Evolutionary conservation across 1,140 invertebrate species (phyloP), one percentile per base, ranked within the genome.

Genomic region (Stenopsyche tienmushanensis): DNA sequence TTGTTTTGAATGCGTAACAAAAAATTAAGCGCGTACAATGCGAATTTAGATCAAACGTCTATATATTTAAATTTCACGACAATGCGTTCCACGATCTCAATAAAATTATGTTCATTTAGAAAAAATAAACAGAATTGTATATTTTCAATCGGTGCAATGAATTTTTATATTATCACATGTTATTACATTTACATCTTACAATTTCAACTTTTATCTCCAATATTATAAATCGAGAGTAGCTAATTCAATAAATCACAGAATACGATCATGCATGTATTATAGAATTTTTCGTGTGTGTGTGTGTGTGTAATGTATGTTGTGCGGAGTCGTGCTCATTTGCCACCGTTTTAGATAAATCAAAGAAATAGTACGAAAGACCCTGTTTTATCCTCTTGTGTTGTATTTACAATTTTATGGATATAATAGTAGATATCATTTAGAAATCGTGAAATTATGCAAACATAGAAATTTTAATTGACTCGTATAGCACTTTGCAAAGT

Each of bases 201-300:
- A n/a, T n/a, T n/a, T n/a, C n/a, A n/a, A n/a, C n/a, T n/a, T n/a
- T n/a, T n/a, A n/a, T n/a, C n/a, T n/a, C n/a, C n/a, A n/a, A n/a
- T n/a, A n/a, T n/a, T n/a, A n/a, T n/a, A n/a, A n/a, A n/a, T n/a
- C n/a, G n/a, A n/a, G n/a, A n/a, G n/a, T n/a, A 42, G 18, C 41
- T 42, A 42, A 42, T 42, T 13, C 18, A 15, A 42, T 42, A 42
- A 42, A 42, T 42, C 41, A 42, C 41, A 42, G 41, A 42, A 42
- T 42, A 42, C 41, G 18, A 42, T 42, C 41, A 42, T 15, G 18
- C 13, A 15, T 42, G 18, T 42, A 39, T 39, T 15, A 3, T 13
- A 17, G 41, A 20, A 50, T 50, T 50, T 17, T 20, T 13, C 10
- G 47, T 50, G 47, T 10, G 47, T 50, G 47, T 50, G n/a, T 50